Conservation (phyloP, 1,140 invertebrate species). For the Habropoda laboriosa region DNA sequence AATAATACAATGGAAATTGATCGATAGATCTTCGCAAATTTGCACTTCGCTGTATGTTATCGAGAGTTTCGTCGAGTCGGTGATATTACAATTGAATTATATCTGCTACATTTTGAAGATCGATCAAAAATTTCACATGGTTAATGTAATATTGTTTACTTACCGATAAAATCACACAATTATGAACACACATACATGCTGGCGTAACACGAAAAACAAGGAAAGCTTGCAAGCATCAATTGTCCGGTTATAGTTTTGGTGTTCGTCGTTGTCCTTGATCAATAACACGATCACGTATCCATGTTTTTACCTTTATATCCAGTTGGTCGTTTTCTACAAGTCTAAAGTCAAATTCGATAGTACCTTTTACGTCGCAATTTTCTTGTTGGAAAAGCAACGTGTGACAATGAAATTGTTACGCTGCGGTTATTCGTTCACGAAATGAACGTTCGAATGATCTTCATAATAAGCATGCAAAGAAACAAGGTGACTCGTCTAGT, state of each 20-base stretch:
- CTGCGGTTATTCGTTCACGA: too few species aligned
- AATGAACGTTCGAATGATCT: too few species aligned
- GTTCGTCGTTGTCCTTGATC: constrained; percentile 1
- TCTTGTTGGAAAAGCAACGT: constrained; percentile 98
- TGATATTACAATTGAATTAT: neutral
- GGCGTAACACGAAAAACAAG: neutral
- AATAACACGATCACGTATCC: neutral
- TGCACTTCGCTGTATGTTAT: neutral
- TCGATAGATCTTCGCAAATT: too few species aligned
- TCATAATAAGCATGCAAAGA: neutral
- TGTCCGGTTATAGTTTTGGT: constrained; percentile 16
- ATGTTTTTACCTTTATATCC: constrained; percentile 93
- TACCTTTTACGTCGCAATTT: constrained; percentile 94
- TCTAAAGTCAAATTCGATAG: constrained; percentile 98
- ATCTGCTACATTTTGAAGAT: neutral
- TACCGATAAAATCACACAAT: neutral
- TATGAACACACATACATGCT: constrained; percentile 5
- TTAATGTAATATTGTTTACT: neutral
- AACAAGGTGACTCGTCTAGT: too few species aligned
- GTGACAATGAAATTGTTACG: too few species aligned
- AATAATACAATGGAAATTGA: neutral
- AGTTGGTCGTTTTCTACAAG: constrained; percentile 88
- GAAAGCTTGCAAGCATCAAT: constrained; percentile 49
- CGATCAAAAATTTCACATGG: neutral
- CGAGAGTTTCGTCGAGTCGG: neutral